A percentile compares a stretch with the other conserved stretches of the same genome.
Evolutionary conservation across 2,888 invertebrate species (phyloP).

Genomic region (Agriopis leucophaearia): DNA sequence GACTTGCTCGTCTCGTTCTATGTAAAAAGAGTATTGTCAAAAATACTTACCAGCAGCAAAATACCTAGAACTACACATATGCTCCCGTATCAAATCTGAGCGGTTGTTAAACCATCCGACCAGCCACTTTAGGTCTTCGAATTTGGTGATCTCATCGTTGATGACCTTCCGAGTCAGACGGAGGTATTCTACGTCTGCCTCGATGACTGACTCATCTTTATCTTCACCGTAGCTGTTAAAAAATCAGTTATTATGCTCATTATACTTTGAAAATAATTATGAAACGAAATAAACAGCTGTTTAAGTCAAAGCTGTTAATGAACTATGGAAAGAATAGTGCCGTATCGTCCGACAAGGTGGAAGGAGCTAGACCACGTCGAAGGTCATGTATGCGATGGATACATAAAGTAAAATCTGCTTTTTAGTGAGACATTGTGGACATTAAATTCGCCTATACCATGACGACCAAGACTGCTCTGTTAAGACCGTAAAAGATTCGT

Average conservation of each 20-base stretch:
- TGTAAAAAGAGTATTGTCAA: too few species aligned
- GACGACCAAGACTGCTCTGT: too few species aligned
- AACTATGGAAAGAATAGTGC: too few species aligned
- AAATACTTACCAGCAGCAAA: constrained; percentile 70
- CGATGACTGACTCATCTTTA: constrained; percentile 80
- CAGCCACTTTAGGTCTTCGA: constrained; percentile 80
- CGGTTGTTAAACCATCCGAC: constrained; percentile 78
- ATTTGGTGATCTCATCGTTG: constrained; percentile 82
- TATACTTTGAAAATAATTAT: background rate
- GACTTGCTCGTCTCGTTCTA: too few species aligned
- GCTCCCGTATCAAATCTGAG: constrained; percentile 73
- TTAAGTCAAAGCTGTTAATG: too few species aligned
- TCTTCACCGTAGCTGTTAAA: constrained; percentile 75
- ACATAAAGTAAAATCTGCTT: too few species aligned
- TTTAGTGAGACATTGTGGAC: too few species aligned
- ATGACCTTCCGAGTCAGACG: constrained; percentile 79
- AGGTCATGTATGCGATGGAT: too few species aligned
- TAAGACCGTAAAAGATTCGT: too few species aligned
- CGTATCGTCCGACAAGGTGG: too few species aligned
- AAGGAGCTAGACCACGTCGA: too few species aligned
- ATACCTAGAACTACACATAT: constrained; percentile 76
- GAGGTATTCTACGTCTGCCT: constrained; percentile 81
- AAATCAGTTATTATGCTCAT: background rate
- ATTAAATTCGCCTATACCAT: too few species aligned
- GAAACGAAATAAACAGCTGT: background rate